Conservation (phyloP, 1,140 invertebrate genomes). For the Globodera rostochiensis region DNA sequence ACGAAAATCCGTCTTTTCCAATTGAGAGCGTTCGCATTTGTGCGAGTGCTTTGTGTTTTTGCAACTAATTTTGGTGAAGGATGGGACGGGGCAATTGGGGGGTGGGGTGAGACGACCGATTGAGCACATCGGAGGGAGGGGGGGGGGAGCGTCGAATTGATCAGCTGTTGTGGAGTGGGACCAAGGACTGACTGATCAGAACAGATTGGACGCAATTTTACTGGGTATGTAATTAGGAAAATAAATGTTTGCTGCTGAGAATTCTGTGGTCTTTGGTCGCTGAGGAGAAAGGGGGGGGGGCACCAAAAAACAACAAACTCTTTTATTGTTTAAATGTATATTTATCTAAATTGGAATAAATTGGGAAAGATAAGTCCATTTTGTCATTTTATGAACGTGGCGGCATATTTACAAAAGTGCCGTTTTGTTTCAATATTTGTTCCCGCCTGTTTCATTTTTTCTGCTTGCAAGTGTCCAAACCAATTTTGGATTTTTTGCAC, state of each 20-base stretch:
- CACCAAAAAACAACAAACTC: too few species aligned
- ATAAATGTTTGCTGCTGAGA: background rate
- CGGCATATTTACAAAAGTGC: too few species aligned
- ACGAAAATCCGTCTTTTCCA: background rate
- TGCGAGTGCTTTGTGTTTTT: background rate
- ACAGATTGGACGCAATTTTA: background rate
- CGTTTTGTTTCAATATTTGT: too few species aligned
- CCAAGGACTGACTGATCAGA: background rate
- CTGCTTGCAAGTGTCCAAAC: too few species aligned
- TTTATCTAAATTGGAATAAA: too few species aligned
- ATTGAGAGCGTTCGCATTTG: slow-evolving; percentile 1
- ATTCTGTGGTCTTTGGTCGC: background rate
- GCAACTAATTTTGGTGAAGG: background rate
- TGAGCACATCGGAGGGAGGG: background rate
- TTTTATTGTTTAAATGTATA: too few species aligned
- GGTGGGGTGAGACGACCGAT: background rate
- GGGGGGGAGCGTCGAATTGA: background rate
- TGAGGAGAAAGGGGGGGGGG: background rate
- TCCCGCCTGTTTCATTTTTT: too few species aligned
- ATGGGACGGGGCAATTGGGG: background rate
- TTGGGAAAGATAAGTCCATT: too few species aligned
- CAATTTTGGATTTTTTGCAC: too few species aligned
- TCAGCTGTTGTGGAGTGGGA: background rate
- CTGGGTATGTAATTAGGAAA: background rate
- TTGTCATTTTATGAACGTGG: too few species aligned